A percentile compares a stretch with the other conserved stretches of the same genome.
Evolutionary conservation across 2,797 vertebrate genomes (phyloP).

Genomic region (Triplophysa yarkandensis): DNA sequence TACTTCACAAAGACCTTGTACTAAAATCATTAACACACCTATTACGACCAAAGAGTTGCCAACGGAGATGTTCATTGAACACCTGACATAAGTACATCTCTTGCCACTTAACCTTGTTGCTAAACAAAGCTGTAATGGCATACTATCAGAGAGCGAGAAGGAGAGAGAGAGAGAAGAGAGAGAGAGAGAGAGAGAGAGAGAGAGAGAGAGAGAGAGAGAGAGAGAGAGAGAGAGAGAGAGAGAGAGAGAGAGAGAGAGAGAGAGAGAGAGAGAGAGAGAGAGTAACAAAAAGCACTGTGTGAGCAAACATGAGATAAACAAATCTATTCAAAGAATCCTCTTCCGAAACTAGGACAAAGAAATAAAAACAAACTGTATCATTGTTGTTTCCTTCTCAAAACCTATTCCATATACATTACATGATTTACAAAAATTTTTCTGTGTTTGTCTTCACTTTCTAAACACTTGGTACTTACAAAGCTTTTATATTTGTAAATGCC

Average conservation of each 20-base stretch:
- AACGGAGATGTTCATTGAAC: slow-evolving; percentile 29
- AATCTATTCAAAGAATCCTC: not conserved
- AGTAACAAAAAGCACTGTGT: too few species aligned
- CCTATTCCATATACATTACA: not conserved
- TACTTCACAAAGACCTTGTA: slow-evolving; percentile 44
- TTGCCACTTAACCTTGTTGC: slow-evolving; percentile 10
- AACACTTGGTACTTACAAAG: not conserved
- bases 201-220: not conserved
- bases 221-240: slow-evolving; percentile 2
- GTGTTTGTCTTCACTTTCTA: not conserved
- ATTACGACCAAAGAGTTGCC: slow-evolving; percentile 31
- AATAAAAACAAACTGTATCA: not conserved
- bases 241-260: too few species aligned
- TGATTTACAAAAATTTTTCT: not conserved
- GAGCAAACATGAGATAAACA: not conserved
- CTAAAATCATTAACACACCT: slow-evolving; percentile 46
- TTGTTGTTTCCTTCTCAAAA: not conserved
- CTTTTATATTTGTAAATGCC: not conserved
- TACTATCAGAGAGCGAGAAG: not conserved
- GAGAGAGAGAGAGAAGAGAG: not conserved
- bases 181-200: not conserved
- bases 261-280: too few species aligned
- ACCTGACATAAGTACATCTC: slow-evolving; percentile 19
- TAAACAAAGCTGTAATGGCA: slow-evolving; percentile 16
- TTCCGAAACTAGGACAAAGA: not conserved